phyloP scores from a whole-genome alignment of 2,888 invertebrate genomes.

The Trimorus sp. region DNA sequence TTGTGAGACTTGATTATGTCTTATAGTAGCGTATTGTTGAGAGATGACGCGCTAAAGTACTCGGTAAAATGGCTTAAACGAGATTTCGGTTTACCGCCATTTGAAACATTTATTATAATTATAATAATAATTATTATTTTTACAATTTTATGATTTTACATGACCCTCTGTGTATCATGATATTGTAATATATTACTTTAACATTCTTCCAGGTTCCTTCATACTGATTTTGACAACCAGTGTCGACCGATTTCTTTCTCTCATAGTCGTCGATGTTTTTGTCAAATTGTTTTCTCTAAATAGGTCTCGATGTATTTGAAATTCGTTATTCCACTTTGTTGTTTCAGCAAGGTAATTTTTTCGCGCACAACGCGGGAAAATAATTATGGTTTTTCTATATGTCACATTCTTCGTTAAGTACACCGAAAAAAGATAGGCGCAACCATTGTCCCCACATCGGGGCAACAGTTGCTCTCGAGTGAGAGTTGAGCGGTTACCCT shows the following conservation, averaged over 20 bases:
- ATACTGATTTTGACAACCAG: neutral
- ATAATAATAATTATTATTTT: slow-evolving; percentile 16
- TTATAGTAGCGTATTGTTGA: slow-evolving; percentile 9
- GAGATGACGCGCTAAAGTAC: slow-evolving; percentile 5
- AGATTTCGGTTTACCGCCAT: slow-evolving; percentile 15
- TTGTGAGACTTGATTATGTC: slow-evolving; percentile 35
- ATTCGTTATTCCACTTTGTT: slow-evolving; percentile 13
- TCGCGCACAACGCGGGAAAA: slow-evolving; percentile 11
- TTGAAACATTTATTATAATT: slow-evolving; percentile 6
- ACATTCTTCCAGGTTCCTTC: slow-evolving; percentile 20
- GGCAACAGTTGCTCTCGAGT: no score
- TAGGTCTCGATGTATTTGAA: slow-evolving; percentile 12
- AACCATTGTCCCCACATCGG: no score
- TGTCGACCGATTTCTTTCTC: neutral
- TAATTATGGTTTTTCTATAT: slow-evolving; percentile 28
- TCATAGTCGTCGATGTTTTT: slow-evolving; percentile 3
- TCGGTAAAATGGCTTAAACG: slow-evolving; percentile 19
- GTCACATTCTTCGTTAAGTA: slow-evolving; percentile 33
- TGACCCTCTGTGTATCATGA: neutral
- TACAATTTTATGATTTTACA: slow-evolving; percentile 14
- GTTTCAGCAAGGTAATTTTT: slow-evolving; percentile 23
- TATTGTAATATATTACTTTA: slow-evolving; percentile 26
- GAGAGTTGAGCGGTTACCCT: no score
- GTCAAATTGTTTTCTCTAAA: slow-evolving; percentile 4
- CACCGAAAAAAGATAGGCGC: no score